These are phyloP conservation scores for Crypturellus undulatus DNA, from an alignment of 2,113 vertebrate genomes.

Conservation along the genomic window DNA sequence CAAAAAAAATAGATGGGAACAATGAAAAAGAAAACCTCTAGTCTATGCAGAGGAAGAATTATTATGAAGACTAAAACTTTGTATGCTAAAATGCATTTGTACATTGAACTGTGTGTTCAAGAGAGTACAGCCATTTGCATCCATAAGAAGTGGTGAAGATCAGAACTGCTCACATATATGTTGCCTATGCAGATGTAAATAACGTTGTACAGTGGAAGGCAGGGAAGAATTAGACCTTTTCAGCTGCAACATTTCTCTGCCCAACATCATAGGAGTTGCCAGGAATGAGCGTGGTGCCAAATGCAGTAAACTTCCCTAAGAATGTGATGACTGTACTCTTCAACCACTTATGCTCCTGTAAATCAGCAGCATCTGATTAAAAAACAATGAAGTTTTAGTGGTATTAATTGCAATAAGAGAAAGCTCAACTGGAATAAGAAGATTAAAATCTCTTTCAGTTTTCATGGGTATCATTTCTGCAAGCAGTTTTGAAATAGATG, in stretches of 20 bases:
- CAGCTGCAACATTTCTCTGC: slow-evolving; percentile 8
- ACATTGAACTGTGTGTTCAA: neutral
- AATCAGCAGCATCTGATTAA: slow-evolving; percentile 57
- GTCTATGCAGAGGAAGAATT: neutral
- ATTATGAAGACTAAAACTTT: neutral
- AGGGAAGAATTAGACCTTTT: slow-evolving; percentile 25
- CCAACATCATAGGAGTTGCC: neutral
- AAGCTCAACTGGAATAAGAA: neutral
- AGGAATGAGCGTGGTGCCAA: slow-evolving; percentile 21
- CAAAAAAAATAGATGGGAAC: neutral
- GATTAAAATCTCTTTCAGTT: neutral
- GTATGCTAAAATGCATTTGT: neutral
- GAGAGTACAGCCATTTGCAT: neutral
- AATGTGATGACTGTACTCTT: slow-evolving; percentile 47
- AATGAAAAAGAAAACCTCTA: neutral
- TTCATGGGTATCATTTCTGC: neutral
- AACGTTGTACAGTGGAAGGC: neutral
- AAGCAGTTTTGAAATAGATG: slow-evolving; percentile 5
- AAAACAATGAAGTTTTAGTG: neutral
- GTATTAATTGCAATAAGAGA: neutral
- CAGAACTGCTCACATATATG: neutral
- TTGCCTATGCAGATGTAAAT: neutral
- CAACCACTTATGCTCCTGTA: slow-evolving; percentile 34
- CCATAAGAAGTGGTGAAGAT: neutral
- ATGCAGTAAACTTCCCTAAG: slow-evolving; percentile 21